Conservation (phyloP, 2,888 invertebrate genomes). For the Caradrina clavipalpis region DNA sequence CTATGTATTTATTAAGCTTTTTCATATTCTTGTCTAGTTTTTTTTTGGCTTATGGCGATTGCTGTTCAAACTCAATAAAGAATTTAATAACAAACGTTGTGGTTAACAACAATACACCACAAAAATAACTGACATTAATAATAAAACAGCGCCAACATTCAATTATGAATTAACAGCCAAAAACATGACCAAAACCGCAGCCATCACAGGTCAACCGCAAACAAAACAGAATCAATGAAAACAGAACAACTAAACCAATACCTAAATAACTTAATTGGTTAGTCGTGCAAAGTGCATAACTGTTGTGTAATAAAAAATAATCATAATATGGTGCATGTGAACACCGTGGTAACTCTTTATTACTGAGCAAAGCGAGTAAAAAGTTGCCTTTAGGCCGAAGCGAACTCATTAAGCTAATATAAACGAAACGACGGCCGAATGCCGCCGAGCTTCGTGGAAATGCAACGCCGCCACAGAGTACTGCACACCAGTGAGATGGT, state of each 20-base stretch:
- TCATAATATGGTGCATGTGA: conserved; percentile 59
- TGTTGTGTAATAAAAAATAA: conserved; percentile 61
- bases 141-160: conserved; percentile 26
- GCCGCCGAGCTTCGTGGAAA: conserved; percentile 79
- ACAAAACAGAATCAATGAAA: conserved; percentile 38
- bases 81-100: background rate
- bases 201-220: conserved; percentile 29
- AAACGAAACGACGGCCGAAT: conserved; percentile 77
- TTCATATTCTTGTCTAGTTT: background rate
- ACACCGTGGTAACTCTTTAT: conserved; percentile 65
- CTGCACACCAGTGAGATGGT: conserved; percentile 26
- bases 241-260: conserved; percentile 41
- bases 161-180: conserved; percentile 26
- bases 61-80: background rate
- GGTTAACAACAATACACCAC: conserved; percentile 12
- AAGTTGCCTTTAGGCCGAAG: conserved; percentile 62
- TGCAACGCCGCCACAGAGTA: conserved; percentile 62
- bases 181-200: conserved; percentile 36
- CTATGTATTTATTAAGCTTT: background rate
- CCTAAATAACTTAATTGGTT: conserved; percentile 58
- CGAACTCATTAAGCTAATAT: conserved; percentile 85
- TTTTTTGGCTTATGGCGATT: background rate
- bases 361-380: conserved; percentile 65
- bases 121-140: conserved; percentile 22
- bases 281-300: conserved; percentile 59